phyloP scores from a whole-genome alignment of 2,113 vertebrate genomes.

The Gobiocypris rarus region DNA sequence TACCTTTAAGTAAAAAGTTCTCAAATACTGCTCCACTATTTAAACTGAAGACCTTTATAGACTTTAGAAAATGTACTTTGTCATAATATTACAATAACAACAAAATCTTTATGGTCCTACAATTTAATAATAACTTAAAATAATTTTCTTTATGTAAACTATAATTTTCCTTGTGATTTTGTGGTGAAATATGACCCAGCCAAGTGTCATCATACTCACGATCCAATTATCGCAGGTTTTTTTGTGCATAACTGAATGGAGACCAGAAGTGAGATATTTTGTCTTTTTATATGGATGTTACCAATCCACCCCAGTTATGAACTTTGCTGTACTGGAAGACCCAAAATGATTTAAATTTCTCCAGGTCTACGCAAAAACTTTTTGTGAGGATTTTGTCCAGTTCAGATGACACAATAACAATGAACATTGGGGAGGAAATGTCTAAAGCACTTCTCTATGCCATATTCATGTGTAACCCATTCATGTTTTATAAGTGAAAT shows the following conservation, averaged over 20 bases:
- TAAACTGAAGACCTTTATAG: too few species aligned
- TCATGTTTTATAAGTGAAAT: conserved; percentile 56
- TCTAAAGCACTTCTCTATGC: conserved; percentile 55
- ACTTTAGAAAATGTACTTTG: not conserved
- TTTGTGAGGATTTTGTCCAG: conserved; percentile 46
- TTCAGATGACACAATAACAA: conserved; percentile 38
- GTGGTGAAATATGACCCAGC: not conserved
- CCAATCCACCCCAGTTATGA: conserved; percentile 56
- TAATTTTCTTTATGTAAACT: not conserved
- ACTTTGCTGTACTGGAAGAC: conserved; percentile 71
- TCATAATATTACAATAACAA: not conserved
- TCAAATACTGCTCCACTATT: too few species aligned
- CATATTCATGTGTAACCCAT: conserved; percentile 5
- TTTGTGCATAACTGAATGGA: not conserved
- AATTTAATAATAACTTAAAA: too few species aligned
- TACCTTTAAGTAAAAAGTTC: too few species aligned
- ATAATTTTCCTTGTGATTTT: not conserved
- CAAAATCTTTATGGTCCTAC: not conserved
- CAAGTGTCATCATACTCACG: not conserved
- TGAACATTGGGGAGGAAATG: conserved; percentile 7
- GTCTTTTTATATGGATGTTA: conserved; percentile 42
- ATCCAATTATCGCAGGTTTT: not conserved
- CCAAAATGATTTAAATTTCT: conserved; percentile 64
- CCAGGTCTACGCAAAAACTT: conserved; percentile 44
- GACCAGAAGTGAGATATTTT: not conserved